Evolutionary conservation across 2,888 invertebrate genomes (phyloP).

Genomic region (Brachycybe producta): DNA sequence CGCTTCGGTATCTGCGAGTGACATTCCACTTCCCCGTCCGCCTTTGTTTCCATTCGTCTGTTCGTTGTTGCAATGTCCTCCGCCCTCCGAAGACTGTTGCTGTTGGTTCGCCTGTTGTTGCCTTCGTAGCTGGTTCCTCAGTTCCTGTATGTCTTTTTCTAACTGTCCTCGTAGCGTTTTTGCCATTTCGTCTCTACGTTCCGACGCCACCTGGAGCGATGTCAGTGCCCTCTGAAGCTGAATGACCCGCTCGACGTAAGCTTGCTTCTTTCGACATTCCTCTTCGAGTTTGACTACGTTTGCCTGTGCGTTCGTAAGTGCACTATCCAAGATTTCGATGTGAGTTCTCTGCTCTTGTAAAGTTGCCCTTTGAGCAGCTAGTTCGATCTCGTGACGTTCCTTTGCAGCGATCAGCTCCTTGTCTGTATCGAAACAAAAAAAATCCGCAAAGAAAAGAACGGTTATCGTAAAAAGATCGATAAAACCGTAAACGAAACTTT

Average conservation of each 20-base stretch:
- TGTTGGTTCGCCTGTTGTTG: constrained; percentile 8
- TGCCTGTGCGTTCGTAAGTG: constrained; percentile 77
- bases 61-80: constrained; percentile 26
- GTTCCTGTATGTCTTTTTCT: constrained; percentile 63
- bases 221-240: constrained; percentile 69
- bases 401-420: constrained; percentile 78
- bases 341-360: constrained; percentile 82
- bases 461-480: no score
- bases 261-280: constrained; percentile 73
- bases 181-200: constrained; percentile 72
- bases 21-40: neutral
- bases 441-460: neutral
- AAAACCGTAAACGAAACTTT: neutral
- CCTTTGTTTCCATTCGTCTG: neutral
- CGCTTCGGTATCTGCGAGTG: neutral
- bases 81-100: constrained; percentile 16
- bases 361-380: constrained; percentile 75
- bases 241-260: constrained; percentile 68
- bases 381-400: constrained; percentile 80
- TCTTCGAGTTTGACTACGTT: constrained; percentile 78
- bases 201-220: constrained; percentile 67
- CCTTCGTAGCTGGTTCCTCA: constrained; percentile 38
- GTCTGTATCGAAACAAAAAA: constrained; percentile 42
- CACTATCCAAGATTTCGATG: constrained; percentile 82
- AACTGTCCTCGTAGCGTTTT: constrained; percentile 68